Conservation (phyloP, 2,797 vertebrate species). For the Anableps anableps region DNA sequence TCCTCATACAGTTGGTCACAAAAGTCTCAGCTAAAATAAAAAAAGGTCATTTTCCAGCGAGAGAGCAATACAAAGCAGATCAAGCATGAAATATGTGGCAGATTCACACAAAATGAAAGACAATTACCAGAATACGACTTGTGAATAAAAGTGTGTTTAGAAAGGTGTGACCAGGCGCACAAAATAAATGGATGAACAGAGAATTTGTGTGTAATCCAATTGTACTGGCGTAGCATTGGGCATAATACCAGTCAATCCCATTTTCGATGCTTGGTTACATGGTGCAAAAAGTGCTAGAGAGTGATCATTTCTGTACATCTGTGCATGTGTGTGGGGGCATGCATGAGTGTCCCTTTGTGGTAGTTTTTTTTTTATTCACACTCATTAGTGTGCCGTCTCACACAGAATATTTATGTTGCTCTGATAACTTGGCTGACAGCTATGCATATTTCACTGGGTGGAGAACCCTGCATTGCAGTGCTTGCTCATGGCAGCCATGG, state of each 20-base stretch:
- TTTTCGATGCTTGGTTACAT: slow-evolving; percentile 49
- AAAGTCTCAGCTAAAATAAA: slow-evolving; percentile 16
- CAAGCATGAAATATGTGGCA: slow-evolving; percentile 30
- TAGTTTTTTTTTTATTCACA: slow-evolving; percentile 39
- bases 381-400: slow-evolving; percentile 35
- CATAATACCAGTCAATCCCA: slow-evolving; percentile 68
- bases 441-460: slow-evolving; percentile 70
- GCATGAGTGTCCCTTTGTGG: slow-evolving; percentile 23
- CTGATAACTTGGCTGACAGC: slow-evolving; percentile 64
- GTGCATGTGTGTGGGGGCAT: slow-evolving; percentile 2
- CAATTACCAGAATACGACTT: slow-evolving; percentile 29
- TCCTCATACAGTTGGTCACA: slow-evolving; percentile 15
- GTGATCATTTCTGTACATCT: slow-evolving; percentile 32
- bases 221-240: slow-evolving; percentile 54
- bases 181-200: slow-evolving; percentile 58
- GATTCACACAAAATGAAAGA: slow-evolving; percentile 25
- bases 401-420: slow-evolving; percentile 34
- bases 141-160: slow-evolving; percentile 15
- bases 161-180: slow-evolving; percentile 19
- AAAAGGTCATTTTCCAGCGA: slow-evolving; percentile 23
- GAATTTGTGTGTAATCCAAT: slow-evolving; percentile 68
- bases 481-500: slow-evolving; percentile 53
- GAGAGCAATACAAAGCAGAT: slow-evolving; percentile 18
- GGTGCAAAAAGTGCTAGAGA: slow-evolving; percentile 32
- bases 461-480: slow-evolving; percentile 73